Evolutionary conservation across 2,797 vertebrate genomes (phyloP).

Genomic region (Pelochelys cantorii): DNA sequence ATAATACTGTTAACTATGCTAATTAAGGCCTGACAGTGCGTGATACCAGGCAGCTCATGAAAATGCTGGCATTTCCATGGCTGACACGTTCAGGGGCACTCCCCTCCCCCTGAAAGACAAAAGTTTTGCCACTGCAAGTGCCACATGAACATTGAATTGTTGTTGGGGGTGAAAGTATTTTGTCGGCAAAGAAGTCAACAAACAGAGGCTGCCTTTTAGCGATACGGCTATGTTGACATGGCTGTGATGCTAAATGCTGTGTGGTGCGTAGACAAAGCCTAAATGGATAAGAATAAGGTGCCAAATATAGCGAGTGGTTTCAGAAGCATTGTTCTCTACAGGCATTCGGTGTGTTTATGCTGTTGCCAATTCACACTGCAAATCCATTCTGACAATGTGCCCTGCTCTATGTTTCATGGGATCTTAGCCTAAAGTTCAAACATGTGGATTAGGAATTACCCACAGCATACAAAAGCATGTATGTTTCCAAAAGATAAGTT

Average conservation of each 20-base stretch:
- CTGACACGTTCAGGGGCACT: no score
- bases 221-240: no score
- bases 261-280: no score
- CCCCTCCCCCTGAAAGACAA: no score
- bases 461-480: background rate
- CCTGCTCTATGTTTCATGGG: background rate
- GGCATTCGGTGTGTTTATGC: background rate
- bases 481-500: background rate
- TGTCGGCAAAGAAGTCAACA: no score
- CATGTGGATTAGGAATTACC: background rate
- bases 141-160: no score
- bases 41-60: background rate
- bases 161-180: no score
- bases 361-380: slow-evolving; percentile 60
- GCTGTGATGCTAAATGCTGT: no score
- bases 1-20: background rate
- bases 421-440: background rate
- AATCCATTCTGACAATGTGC: slow-evolving; percentile 37
- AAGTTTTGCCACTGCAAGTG: no score
- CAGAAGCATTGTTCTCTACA: slow-evolving; percentile 56
- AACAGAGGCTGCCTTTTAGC: no score
- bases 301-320: slow-evolving; percentile 11
- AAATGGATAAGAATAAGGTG: background rate
- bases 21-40: slow-evolving; percentile 17
- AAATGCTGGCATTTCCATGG: no score